Evolutionary conservation across 2,113 vertebrate genomes (phyloP).

Genomic region (Gopherus evgoodei): DNA sequence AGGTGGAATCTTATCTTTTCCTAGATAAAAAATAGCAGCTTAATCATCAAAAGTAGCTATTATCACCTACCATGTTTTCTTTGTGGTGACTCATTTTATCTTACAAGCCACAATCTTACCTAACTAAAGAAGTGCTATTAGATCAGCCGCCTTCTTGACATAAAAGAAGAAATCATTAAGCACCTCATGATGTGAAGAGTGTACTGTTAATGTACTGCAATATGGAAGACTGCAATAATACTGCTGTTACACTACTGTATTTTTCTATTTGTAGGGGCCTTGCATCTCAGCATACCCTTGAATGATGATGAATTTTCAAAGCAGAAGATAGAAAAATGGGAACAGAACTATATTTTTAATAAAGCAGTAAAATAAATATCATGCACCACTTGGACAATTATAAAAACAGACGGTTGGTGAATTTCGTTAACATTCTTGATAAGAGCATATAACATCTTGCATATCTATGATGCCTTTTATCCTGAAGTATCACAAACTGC

Average conservation of each 20-base stretch:
- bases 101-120: neutral
- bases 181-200: neutral
- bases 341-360: neutral
- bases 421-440: neutral
- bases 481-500: neutral
- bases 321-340: neutral
- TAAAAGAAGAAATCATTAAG: neutral
- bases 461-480: neutral
- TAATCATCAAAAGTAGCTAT: neutral
- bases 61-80: neutral
- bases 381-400: neutral
- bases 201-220: neutral
- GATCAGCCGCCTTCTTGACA: neutral
- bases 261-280: neutral
- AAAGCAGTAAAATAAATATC: neutral
- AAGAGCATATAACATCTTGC: neutral
- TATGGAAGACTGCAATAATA: neutral
- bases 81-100: neutral
- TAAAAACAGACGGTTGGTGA: neutral
- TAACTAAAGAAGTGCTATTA: neutral
- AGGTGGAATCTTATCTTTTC: slow-evolving; percentile 75
- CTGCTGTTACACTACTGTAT: neutral
- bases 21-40: slow-evolving; percentile 27
- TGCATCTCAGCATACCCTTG: neutral
- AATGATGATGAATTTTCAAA: neutral